Base-by-base conservation (phyloP, 1,140 invertebrate genomes). In the Drosophila insularis region DNA sequence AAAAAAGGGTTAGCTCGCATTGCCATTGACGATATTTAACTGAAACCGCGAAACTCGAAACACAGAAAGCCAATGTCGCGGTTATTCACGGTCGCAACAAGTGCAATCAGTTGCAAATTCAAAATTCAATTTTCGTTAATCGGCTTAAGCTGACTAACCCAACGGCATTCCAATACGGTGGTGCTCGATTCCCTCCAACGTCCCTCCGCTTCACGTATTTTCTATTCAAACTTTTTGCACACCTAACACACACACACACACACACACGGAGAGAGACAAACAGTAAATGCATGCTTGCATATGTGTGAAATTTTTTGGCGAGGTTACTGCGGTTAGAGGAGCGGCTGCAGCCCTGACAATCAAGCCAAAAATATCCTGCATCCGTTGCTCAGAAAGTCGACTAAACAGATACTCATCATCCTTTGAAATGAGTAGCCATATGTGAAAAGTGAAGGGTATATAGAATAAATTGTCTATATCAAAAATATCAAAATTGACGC, bases 121-220 rank as follows among this genome's bases (percentile, higher is more conserved):
- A 74, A 89, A 89, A 89, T 89, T 89, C 70, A 89, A 89, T 89
- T 89, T 82, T 80, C 77, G 66, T 80, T 89, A 89, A 89, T 89
- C 84, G 77, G 85, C 80, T 89, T 89, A 73, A 68, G 68, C 63
- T 50, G 43, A 6, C 43, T 74, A 84, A 89, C 72, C 76, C 69
- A 56, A 68, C 37, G 67, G 59, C 73, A 74, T 71, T 61, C 64
- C 71, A 54, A 21, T 19, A 8, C 14, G 43, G 35, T 37, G 43
- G 35, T 37, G 10, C 35, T 37, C 35, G 10, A 14, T 7, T 19
- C 14, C 0, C 43, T 37, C 7, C 79, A 27, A 58, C 39, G 65
- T 23, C 35, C 11, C 14, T 21, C 17, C 43, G 7, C 10, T 21
- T 6, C 21, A 58, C 23, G 10, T 7, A 59, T 43, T 40, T 19